phyloP scores from a whole-genome alignment of 2,888 invertebrate species.

The Zonitis immaculata region DNA sequence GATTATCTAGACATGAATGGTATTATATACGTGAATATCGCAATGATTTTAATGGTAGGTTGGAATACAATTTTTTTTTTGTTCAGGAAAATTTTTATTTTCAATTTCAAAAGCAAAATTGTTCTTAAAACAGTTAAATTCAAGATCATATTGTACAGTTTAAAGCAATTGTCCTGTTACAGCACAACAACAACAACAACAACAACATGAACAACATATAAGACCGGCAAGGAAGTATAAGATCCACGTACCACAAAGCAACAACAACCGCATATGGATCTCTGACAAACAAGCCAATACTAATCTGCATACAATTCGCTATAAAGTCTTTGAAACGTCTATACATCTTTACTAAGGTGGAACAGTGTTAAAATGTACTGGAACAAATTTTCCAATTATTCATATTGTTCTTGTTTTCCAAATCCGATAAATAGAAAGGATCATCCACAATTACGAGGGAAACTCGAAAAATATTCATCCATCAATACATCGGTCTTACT shows the following conservation, averaged over 20 bases:
- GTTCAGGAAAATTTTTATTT: too few species aligned
- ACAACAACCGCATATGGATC: constrained; percentile 19
- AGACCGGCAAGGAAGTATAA: constrained; percentile 2
- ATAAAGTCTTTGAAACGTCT: constrained; percentile 29
- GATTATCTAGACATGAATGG: background rate
- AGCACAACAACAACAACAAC: background rate
- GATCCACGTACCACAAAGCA: constrained; percentile 5
- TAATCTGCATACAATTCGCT: constrained; percentile 41
- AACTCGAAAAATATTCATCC: too few species aligned
- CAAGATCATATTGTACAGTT: constrained; percentile 3
- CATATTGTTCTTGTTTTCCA: background rate
- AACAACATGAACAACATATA: background rate
- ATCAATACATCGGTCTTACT: too few species aligned
- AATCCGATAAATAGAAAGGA: too few species aligned
- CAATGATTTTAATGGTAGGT: constrained; percentile 1
- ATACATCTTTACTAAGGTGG: constrained; percentile 17
- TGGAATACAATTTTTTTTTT: background rate
- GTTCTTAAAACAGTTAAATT: background rate
- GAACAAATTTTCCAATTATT: background rate
- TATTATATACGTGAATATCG: constrained; percentile 3
- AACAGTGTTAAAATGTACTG: background rate
- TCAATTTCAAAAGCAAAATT: too few species aligned
- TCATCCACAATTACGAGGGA: too few species aligned
- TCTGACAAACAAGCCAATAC: constrained; percentile 40
- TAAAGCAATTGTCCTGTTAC: constrained; percentile 5